Conservation (phyloP, 2,797 vertebrate species). For the Brotula barbata region DNA sequence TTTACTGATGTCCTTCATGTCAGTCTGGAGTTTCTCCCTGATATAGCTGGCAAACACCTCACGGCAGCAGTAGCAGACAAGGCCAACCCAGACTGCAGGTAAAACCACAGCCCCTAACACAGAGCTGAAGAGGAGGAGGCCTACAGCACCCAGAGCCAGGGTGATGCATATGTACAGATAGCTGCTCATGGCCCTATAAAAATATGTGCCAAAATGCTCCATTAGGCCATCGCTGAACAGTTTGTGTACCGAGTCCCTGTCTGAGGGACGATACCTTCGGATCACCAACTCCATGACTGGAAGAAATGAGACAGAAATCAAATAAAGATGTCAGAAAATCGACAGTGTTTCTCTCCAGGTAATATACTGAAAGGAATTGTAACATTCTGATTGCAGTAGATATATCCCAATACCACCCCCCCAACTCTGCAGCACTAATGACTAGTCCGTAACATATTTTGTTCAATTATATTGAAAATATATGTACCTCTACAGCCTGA, state of each 20-base stretch:
- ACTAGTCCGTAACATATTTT: no score
- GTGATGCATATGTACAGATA: constrained; percentile 59
- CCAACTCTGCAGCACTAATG: no score
- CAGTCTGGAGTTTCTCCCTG: constrained; percentile 44
- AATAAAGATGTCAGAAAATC: no score
- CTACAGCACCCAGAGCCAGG: constrained; percentile 43
- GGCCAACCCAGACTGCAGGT: constrained; percentile 60
- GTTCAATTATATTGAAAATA: no score
- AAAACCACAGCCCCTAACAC: constrained; percentile 43
- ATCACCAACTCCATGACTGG: constrained; percentile 68
- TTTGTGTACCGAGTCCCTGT: constrained; percentile 52
- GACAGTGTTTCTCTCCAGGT: no score
- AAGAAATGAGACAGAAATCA: constrained; percentile 12
- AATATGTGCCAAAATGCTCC: constrained; percentile 72
- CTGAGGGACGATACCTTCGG: constrained; percentile 65
- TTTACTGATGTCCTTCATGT: constrained; percentile 75
- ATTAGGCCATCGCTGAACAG: constrained; percentile 58
- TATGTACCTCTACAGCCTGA: no score
- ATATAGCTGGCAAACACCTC: constrained; percentile 51
- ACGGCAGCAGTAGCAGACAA: constrained; percentile 72
- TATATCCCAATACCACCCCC: no score
- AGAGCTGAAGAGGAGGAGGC: constrained; percentile 58
- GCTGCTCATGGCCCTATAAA: constrained; percentile 61
- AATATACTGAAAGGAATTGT: no score
- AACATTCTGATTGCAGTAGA: no score